Base-by-base conservation (phyloP, 2,888 invertebrate genomes). In the Boloria euphrosyne region DNA sequence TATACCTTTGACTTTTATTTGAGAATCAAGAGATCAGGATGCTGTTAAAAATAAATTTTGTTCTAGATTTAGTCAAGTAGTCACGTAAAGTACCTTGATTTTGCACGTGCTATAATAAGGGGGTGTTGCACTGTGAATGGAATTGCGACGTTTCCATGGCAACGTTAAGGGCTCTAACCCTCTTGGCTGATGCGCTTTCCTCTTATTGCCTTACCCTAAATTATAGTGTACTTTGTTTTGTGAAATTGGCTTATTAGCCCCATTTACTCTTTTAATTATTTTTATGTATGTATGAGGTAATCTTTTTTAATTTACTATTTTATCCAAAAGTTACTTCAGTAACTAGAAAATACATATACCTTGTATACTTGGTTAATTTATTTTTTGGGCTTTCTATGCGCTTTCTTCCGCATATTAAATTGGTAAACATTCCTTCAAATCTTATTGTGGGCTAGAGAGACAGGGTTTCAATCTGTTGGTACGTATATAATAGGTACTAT, bases 161-260 rank as follows among this genome's bases (percentile, higher is more conserved):
- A 83, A 92, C 90, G 81, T 72, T 71, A 78, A 84, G 90, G 90
- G 90, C 85, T 81, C 75, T 81, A 80, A 86, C 85, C 84, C 83
- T 80, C 59, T 77, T 71, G 70, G 57, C 64, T 71, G 65, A 70
- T 74, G 69, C 71, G 70, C 74, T 73, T 73, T 73, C 71, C 69
- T 71, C 67, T 67, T 67, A 53, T 53, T 64, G 54, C 50, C 61
- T 69, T 65, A 73, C 71, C 73, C 70, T 66, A 72, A 71, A 70
- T 43, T 44, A 51, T 14, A 44, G n/a, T 43, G 22, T 59, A 49
- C 49, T 59, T 38, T 31, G 14, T 38, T 50, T 59, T 59, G 22
- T 43, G 16, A 13, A 16, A 54, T 17, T 54, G 13, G 47, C 17
- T 49, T 47, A 16, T 16, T 27, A 10, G 31, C 31, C 31, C 10